Conservation (phyloP, 2,888 invertebrate species). For the Piscicola geometra region DNA sequence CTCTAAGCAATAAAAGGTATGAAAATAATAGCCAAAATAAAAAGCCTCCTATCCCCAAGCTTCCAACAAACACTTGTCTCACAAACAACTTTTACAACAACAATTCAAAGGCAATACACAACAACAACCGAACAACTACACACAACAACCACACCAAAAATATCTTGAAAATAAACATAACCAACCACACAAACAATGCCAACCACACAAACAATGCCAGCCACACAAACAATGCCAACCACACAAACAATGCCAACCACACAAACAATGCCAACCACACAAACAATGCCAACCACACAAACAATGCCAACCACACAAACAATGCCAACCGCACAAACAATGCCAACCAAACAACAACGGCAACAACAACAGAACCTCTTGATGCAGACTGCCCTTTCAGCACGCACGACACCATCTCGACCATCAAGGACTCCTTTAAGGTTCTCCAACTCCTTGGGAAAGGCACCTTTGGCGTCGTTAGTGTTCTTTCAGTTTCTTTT, state of each 20-base stretch:
- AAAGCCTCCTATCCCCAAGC: background rate
- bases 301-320: background rate
- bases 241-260: background rate
- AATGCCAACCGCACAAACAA: background rate
- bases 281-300: background rate
- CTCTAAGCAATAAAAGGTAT: too few species aligned
- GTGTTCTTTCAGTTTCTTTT: too few species aligned
- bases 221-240: background rate
- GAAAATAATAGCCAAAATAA: too few species aligned
- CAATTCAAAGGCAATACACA: too few species aligned
- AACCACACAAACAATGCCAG: background rate
- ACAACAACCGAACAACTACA: background rate
- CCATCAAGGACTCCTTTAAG: background rate
- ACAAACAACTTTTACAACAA: too few species aligned
- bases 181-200: background rate
- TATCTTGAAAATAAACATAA: background rate
- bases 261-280: background rate
- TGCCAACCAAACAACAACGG: background rate
- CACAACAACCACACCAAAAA: background rate
- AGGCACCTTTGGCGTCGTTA: conserved; percentile 6
- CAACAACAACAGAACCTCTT: background rate
- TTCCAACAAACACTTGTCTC: background rate
- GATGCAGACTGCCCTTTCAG: conserved; percentile 1
- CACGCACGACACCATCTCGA: background rate
- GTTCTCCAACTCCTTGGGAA: background rate